phyloP scores from a whole-genome alignment of 2,797 vertebrate species.

The Notolabrus celidotus region DNA sequence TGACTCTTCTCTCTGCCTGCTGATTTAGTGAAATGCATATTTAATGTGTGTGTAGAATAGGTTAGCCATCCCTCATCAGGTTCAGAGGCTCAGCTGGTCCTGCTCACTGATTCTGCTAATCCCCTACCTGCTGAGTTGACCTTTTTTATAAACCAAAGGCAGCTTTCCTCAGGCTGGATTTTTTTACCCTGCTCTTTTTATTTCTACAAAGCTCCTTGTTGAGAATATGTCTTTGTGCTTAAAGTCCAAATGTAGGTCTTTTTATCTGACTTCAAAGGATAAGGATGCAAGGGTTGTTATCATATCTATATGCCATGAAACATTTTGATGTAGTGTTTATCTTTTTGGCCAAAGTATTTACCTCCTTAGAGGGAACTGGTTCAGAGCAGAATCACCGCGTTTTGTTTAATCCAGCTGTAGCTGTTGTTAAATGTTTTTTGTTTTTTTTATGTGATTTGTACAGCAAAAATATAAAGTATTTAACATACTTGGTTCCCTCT shows the following conservation, averaged over 20 bases:
- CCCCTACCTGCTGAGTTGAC: slow-evolving; percentile 76
- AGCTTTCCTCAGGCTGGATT: slow-evolving; percentile 46
- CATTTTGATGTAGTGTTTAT: slow-evolving; percentile 6
- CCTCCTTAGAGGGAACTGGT: neutral
- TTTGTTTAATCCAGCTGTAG: neutral
- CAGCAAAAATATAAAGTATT: too few species aligned
- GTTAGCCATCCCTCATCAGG: slow-evolving; percentile 59
- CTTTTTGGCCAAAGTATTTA: neutral
- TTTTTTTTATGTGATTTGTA: too few species aligned
- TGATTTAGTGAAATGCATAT: slow-evolving; percentile 75
- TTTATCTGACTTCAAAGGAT: slow-evolving; percentile 32
- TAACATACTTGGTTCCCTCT: neutral
- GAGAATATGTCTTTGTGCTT: slow-evolving; percentile 18
- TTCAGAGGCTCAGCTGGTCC: slow-evolving; percentile 66
- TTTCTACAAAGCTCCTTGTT: slow-evolving; percentile 40
- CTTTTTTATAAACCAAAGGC: slow-evolving; percentile 72
- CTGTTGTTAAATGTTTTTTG: too few species aligned
- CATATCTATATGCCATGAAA: neutral
- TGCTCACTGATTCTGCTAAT: slow-evolving; percentile 72
- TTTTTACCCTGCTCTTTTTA: slow-evolving; percentile 41
- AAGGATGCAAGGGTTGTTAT: slow-evolving; percentile 5
- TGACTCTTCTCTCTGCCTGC: slow-evolving; percentile 44
- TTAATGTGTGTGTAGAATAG: slow-evolving; percentile 65
- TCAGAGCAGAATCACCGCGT: neutral
- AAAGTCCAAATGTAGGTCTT: slow-evolving; percentile 16